phyloP scores from a whole-genome alignment of 2,113 vertebrate genomes.

The Varanus komodoensis region DNA sequence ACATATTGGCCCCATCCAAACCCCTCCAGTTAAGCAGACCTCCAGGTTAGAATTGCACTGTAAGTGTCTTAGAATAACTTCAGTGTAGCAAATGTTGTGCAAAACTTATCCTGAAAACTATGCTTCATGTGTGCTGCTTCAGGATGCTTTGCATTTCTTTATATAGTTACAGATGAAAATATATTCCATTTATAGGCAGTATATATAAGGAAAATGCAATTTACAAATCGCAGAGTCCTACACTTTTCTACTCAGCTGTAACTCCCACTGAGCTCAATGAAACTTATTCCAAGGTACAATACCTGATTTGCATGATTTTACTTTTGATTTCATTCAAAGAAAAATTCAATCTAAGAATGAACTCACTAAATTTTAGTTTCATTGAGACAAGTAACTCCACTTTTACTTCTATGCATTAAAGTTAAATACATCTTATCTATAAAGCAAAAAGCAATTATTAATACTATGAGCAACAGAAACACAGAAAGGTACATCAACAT shows the following conservation, averaged over 20 bases:
- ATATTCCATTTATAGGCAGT: background rate
- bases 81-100: background rate
- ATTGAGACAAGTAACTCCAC: background rate
- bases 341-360: background rate
- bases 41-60: background rate
- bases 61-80: background rate
- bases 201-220: background rate
- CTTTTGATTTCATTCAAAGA: background rate
- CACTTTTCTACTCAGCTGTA: background rate
- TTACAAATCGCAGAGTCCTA: background rate
- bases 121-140: background rate
- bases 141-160: background rate
- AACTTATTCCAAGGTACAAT: background rate
- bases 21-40: background rate
- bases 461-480: background rate
- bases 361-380: background rate
- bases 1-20: background rate
- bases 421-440: background rate
- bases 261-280: background rate
- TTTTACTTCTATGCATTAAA: background rate
- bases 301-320: background rate
- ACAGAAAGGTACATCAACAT: background rate
- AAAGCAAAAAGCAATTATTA: background rate
- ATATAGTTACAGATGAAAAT: background rate
- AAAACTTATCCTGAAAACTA: background rate